Conservation (phyloP, 2,113 vertebrate species). For the Mesembrinibis cayennensis region DNA sequence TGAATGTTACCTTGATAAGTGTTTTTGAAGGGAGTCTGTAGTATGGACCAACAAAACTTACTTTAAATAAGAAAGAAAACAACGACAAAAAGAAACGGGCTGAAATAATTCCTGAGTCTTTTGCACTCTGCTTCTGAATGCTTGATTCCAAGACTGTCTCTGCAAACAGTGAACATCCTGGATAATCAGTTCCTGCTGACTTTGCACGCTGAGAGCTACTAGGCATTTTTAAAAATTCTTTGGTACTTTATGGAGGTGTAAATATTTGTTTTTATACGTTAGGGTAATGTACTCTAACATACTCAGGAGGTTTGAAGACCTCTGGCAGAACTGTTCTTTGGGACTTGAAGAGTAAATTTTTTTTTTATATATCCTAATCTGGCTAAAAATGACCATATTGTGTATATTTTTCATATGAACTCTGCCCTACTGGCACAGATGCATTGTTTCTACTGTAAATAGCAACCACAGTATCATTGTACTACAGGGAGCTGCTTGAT, state of each 20-base stretch:
- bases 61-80: slow-evolving; percentile 8
- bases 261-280: slow-evolving; percentile 73
- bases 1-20: slow-evolving; percentile 59
- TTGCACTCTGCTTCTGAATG: slow-evolving; percentile 73
- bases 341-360: slow-evolving; percentile 13
- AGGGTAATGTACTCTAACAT: slow-evolving; percentile 62
- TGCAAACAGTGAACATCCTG: slow-evolving; percentile 58
- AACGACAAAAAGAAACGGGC: not conserved
- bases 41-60: slow-evolving; percentile 15
- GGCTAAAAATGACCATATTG: slow-evolving; percentile 47
- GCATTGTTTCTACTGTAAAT: slow-evolving; percentile 72
- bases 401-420: slow-evolving; percentile 68
- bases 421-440: slow-evolving; percentile 64
- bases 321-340: slow-evolving; percentile 17
- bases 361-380: slow-evolving; percentile 54
- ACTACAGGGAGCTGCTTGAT: slow-evolving; percentile 57
- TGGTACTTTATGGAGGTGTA: slow-evolving; percentile 77
- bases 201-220: slow-evolving; percentile 80
- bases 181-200: slow-evolving; percentile 79
- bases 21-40: slow-evolving; percentile 61
- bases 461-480: slow-evolving; percentile 53
- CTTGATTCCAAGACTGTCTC: slow-evolving; percentile 63
- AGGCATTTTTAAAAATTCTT: slow-evolving; percentile 69
- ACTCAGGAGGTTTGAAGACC: not conserved
- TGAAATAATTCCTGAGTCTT: slow-evolving; percentile 48